Conservation (phyloP, 53 echinoderm and acorn worm species). For the Henricia sp. region DNA sequence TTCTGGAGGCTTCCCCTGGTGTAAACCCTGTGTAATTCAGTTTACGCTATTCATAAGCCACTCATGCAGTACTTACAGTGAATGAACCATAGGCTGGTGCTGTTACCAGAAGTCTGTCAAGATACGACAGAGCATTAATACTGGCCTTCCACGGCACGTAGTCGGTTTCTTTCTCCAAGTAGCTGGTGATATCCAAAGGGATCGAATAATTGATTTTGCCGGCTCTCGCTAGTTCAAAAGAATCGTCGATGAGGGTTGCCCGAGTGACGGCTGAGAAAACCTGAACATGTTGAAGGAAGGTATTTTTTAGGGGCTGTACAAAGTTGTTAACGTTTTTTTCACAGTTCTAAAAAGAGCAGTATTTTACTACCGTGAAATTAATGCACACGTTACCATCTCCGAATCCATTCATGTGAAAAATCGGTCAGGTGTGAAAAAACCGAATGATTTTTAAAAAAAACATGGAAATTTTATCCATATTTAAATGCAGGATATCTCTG, state of each 20-base stretch:
- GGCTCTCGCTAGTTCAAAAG: conserved; percentile 80
- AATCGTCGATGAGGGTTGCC: conserved; percentile 82
- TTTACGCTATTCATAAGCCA: too few relatives aligned
- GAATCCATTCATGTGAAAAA: not conserved
- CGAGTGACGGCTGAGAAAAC: conserved; percentile 71
- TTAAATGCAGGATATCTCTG: too few relatives aligned
- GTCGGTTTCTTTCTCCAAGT: conserved; percentile 69
- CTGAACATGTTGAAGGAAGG: conserved; percentile 36
- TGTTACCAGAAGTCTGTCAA: conserved; percentile 75
- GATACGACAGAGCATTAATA: conserved; percentile 58
- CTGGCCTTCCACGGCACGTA: conserved; percentile 83
- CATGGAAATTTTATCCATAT: too few relatives aligned
- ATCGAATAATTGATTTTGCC: conserved; percentile 74
- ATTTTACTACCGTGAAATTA: not conserved
- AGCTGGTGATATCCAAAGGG: conserved; percentile 75
- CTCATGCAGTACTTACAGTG: conserved; percentile 54
- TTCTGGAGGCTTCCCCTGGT: too few relatives aligned
- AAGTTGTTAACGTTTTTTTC: too few relatives aligned
- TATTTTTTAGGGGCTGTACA: too few relatives aligned
- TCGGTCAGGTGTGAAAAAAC: not conserved
- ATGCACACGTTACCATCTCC: not conserved
- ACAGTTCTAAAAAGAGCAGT: not conserved
- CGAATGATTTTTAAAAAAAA: too few relatives aligned
- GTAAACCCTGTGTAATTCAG: too few relatives aligned
- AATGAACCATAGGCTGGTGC: conserved; percentile 84